phyloP scores from a whole-genome alignment of 2,888 invertebrate species.

The Pyralis farinalis region DNA sequence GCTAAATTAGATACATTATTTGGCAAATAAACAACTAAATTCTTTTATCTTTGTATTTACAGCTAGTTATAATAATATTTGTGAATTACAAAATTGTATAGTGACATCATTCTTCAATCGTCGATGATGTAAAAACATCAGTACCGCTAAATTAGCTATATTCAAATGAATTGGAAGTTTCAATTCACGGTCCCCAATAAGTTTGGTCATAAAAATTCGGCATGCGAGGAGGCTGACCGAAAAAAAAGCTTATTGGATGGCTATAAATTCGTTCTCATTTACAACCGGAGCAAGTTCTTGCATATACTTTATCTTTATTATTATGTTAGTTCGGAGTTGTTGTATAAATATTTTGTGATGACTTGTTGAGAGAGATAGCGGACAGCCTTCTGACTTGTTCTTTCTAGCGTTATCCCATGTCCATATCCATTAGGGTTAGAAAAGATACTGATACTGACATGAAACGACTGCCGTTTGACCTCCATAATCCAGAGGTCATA shows the following conservation, averaged over 20 bases:
- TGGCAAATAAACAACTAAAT: too few relatives aligned
- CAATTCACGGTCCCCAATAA: slow-evolving; percentile 38
- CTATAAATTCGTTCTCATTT: slow-evolving; percentile 31
- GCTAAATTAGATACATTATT: too few relatives aligned
- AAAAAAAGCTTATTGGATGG: slow-evolving; percentile 16
- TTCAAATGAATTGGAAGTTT: slow-evolving; percentile 51
- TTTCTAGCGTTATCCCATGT: too few relatives aligned
- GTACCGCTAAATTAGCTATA: slow-evolving; percentile 54
- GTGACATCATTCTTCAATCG: neutral
- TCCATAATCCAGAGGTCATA: too few relatives aligned
- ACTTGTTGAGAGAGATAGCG: too few relatives aligned
- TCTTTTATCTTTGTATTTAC: too few relatives aligned
- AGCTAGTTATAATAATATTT: too few relatives aligned
- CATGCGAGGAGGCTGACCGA: slow-evolving; percentile 25
- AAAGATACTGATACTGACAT: too few relatives aligned
- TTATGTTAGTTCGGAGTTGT: slow-evolving; percentile 16
- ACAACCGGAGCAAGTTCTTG: slow-evolving; percentile 17
- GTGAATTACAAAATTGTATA: too few relatives aligned
- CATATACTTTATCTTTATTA: slow-evolving; percentile 14
- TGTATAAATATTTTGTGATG: slow-evolving; percentile 7
- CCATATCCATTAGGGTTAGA: too few relatives aligned
- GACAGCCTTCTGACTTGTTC: too few relatives aligned
- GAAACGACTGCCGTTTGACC: too few relatives aligned
- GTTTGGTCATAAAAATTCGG: slow-evolving; percentile 28
- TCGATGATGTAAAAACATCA: slow-evolving; percentile 27